Percentiles rank a stretch among this genome's conserved stretches.
These are phyloP conservation scores for Emberiza fucata DNA, from an alignment of 2,113 vertebrate species.

Conservation along the genomic window DNA sequence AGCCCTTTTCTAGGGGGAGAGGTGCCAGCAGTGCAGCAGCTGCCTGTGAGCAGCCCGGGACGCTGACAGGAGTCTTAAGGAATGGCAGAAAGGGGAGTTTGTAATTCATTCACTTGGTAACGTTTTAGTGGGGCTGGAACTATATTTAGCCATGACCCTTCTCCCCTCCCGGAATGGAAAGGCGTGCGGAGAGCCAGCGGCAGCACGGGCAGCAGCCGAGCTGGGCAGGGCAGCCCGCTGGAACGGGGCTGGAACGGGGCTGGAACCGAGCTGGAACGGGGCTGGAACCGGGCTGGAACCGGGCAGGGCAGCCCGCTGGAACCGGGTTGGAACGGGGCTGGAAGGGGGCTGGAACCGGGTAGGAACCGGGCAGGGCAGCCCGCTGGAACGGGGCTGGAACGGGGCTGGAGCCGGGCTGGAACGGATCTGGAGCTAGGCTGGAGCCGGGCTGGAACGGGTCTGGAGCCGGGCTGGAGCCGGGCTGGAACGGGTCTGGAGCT, in stretches of 20 bases:
- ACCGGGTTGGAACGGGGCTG: too few species aligned
- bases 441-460: background rate
- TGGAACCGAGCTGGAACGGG: too few species aligned
- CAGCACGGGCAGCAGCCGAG: background rate
- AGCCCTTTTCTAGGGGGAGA: background rate
- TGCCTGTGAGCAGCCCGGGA: accelerated
- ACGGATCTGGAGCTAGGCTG: too few species aligned
- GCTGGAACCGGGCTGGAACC: too few species aligned
- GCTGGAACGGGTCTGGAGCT: too few species aligned
- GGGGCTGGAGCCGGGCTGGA: too few species aligned
- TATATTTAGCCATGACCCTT: constrained; percentile 61
- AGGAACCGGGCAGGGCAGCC: too few species aligned
- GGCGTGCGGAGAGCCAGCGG: background rate
- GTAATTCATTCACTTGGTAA: constrained; percentile 53
- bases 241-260: too few species aligned
- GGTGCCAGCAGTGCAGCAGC: accelerated
- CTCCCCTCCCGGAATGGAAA: constrained; percentile 63
- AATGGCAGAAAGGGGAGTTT: background rate
- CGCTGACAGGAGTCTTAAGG: background rate
- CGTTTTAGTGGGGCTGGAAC: background rate
- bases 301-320: too few species aligned
- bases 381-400: too few species aligned
- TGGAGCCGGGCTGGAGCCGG: too few species aligned
- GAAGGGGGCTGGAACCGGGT: too few species aligned
- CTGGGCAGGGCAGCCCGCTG: background rate